Evolutionary conservation across 2,797 vertebrate genomes (phyloP), one percentile per base, ranked within the genome.

Genomic region (Decapterus maruadsi): DNA sequence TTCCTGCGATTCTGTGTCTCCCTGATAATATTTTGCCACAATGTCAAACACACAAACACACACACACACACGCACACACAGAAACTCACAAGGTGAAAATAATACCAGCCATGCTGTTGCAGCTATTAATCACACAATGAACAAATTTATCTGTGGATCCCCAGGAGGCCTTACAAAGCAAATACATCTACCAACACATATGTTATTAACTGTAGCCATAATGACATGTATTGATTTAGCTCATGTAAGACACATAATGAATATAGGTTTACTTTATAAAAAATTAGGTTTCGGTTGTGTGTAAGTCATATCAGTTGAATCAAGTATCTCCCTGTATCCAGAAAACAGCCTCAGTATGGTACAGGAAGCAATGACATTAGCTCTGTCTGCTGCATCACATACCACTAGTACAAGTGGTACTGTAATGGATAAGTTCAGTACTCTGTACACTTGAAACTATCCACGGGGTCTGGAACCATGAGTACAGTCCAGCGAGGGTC

Each of bases 301-400:
- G 50, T 10, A 20, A 63, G 31, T 40, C 53, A 38, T 17, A 10
- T 69, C 22, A 7, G 4, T 19, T 29, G 40, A 14, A 19, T 76
- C n/a, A n/a, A 57, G 20, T 64, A 57, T 55, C 45, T 65, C n/a
- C 57, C 54, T 46, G 53, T 69, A 70, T 75, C 53, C 55, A 75
- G 60, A 63, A 66, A 54, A 70, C 26, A 0, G 36, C 19, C 66
- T 72, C 19, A 43, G 36, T 43, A 83, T 67, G 67, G 75, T 40
- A n/a, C n/a, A n/a, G n/a, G n/a, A 77, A 76, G 66, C 51, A 42
- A 38, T 48, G 53, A 67, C 63, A 79, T 83, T 75, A 78, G 66
- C 72, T 72, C 62, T 12, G 46, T 79, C 66, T 17, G 51, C 72
- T 66, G 66, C 72, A 77, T 77, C 75, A 46, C 74, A 50, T 78